Conservation (phyloP, 2,113 vertebrate genomes). For the Myrmecobius fasciatus region DNA sequence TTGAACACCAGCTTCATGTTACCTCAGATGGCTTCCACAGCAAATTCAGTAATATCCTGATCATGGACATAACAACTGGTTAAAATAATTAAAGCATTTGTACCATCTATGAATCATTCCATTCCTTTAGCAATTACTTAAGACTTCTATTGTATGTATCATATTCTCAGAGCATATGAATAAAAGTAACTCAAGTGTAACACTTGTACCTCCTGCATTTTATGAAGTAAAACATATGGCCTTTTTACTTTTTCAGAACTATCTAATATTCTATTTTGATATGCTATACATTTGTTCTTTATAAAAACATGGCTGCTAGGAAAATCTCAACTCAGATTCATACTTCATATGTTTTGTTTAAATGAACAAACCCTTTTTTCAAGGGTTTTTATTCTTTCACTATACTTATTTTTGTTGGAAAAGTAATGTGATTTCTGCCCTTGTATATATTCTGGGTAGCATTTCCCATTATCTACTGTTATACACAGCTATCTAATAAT, state of each 20-base stretch:
- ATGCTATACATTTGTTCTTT: background rate
- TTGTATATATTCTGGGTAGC: slow-evolving; percentile 17
- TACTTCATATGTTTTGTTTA: slow-evolving; percentile 32
- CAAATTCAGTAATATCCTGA: slow-evolving; percentile 46
- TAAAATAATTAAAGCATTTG: slow-evolving; percentile 69
- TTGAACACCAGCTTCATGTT: slow-evolving; percentile 68
- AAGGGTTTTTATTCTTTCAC: background rate
- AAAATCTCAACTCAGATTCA: slow-evolving; percentile 29
- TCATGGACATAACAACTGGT: slow-evolving; percentile 49
- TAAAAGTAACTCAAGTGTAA: slow-evolving; percentile 57
- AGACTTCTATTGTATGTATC: slow-evolving; percentile 59
- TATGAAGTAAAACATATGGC: background rate
- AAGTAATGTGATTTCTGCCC: background rate
- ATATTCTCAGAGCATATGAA: slow-evolving; percentile 64
- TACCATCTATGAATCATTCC: slow-evolving; percentile 72
- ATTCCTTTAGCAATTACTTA: slow-evolving; percentile 58
- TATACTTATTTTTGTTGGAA: slow-evolving; percentile 31
- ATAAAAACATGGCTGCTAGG: slow-evolving; percentile 25
- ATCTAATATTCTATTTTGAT: slow-evolving; percentile 2
- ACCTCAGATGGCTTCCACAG: slow-evolving; percentile 57
- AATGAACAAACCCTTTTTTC: background rate
- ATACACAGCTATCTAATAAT: background rate
- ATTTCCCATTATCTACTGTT: background rate
- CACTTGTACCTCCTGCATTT: slow-evolving; percentile 36
- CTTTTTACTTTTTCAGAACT: slow-evolving; percentile 53